Base-by-base conservation (phyloP, 2,888 invertebrate species). In the Amphipoea lucens region DNA sequence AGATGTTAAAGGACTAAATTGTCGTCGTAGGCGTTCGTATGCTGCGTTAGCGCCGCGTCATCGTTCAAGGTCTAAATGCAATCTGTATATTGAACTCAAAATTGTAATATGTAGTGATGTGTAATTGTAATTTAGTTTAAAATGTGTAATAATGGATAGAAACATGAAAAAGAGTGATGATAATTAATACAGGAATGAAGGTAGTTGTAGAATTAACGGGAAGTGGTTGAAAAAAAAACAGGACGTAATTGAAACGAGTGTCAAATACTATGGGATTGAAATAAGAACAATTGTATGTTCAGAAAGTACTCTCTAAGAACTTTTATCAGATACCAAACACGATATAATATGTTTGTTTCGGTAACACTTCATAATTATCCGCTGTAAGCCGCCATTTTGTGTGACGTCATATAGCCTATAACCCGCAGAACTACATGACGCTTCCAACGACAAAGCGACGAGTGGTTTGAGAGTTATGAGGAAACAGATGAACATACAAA, bases 41-140 rank as follows among this genome's bases (percentile, higher is more conserved):
- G 74, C 23, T 20, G 48, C 74, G 60, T 7, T 17, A 57, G 17
- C 72, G 57, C 17, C 9, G 72, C 42, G 14, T 7, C 2, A 2
- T 40, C 42, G 54, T 12, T 23, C 12, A 14, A 45, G 12, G 17
- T 48, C 63, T 74, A 4, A 48, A 62, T 36, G 60, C 67, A 63
- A 63, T 82, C 36, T 54, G 76, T 63, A 20, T 80, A 60, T 51
- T n/a, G 12, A 67, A 60, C 60, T 81, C 48, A 17, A 36, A n/a
- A 51, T 7, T 65, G 17, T 51, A 63, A 29, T 11, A 11, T 20
- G 6, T 51, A 42, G n/a, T 3, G 20, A 29, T 51, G n/a, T 66
- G 9, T 75, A 7, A n/a, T 11, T 29, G 11, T 76, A 71, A 62
- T 62, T 48, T 62, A 78, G n/a, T 71, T 11, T 36, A 6, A 62